Percentiles rank a stretch among this genome's conserved stretches.
Evolutionary conservation across 2,113 vertebrate species (phyloP).

Genomic region (Carassius gibelio): DNA sequence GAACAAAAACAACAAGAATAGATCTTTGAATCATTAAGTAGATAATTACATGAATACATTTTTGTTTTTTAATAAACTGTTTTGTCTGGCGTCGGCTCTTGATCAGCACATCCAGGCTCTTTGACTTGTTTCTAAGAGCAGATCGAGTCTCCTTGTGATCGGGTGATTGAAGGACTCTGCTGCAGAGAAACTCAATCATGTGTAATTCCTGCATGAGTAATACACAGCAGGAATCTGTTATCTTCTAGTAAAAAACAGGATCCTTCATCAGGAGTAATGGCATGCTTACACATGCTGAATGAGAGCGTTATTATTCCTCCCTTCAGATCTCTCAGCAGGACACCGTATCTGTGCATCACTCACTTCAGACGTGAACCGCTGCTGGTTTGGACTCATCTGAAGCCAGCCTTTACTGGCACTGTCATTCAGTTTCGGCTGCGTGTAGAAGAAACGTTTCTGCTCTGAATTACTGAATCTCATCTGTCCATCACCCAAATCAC

Average conservation of each 20-base stretch:
- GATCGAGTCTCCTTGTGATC: neutral
- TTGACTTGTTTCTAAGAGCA: neutral
- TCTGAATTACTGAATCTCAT: neutral
- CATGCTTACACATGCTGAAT: neutral
- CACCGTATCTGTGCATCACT: neutral
- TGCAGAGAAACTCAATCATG: neutral
- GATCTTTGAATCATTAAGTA: too few species aligned
- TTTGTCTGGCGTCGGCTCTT: neutral
- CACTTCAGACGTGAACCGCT: neutral
- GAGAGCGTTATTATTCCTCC: neutral
- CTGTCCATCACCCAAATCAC: neutral
- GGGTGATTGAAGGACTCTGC: conserved; percentile 10
- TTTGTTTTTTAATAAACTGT: neutral
- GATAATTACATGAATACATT: too few species aligned
- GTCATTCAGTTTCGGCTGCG: neutral
- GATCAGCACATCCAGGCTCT: neutral
- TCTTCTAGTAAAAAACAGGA: neutral
- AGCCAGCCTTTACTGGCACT: neutral
- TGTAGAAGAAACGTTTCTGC: neutral
- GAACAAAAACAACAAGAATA: too few species aligned
- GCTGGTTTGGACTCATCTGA: conserved; percentile 10
- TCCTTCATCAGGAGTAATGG: neutral
- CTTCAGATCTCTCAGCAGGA: neutral
- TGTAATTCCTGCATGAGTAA: neutral
- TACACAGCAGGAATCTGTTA: neutral